Evolutionary conservation across 2,888 invertebrate genomes (phyloP).

Genomic region (Dermolepida albohirtum): DNA sequence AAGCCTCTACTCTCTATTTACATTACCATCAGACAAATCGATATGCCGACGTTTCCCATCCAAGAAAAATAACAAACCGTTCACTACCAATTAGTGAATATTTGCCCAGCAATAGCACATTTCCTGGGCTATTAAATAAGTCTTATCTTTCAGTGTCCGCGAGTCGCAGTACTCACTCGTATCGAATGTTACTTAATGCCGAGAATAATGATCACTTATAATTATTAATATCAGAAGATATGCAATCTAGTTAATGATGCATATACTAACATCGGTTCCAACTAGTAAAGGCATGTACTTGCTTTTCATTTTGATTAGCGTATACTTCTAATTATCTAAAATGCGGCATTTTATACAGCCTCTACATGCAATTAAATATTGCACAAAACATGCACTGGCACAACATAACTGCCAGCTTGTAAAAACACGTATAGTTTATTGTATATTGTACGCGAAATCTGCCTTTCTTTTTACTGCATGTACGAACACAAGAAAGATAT

Average conservation of each 20-base stretch:
- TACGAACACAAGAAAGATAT: too few species aligned
- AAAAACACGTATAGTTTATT: too few species aligned
- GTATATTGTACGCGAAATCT: too few species aligned
- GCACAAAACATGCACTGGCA: too few species aligned
- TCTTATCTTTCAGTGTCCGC: constrained; percentile 18
- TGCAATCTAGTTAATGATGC: constrained; percentile 19
- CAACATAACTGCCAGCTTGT: too few species aligned
- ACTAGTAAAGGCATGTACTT: too few species aligned
- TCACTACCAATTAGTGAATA: constrained; percentile 27
- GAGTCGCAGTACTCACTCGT: not conserved
- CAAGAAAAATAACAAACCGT: not conserved
- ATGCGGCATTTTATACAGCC: too few species aligned
- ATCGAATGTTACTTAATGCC: not conserved
- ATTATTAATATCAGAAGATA: constrained; percentile 27
- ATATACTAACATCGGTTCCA: not conserved
- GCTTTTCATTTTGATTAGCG: too few species aligned
- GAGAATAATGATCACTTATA: constrained; percentile 15
- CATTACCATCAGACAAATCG: constrained; percentile 4
- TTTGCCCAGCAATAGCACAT: constrained; percentile 15
- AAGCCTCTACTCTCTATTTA: not conserved
- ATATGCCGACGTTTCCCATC: constrained; percentile 10
- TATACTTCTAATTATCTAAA: too few species aligned
- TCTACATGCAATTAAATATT: too few species aligned
- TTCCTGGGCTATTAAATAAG: constrained; percentile 23
- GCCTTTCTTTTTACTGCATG: too few species aligned